phyloP scores from a whole-genome alignment of 2,888 invertebrate genomes.

The Phengaris alcon region DNA sequence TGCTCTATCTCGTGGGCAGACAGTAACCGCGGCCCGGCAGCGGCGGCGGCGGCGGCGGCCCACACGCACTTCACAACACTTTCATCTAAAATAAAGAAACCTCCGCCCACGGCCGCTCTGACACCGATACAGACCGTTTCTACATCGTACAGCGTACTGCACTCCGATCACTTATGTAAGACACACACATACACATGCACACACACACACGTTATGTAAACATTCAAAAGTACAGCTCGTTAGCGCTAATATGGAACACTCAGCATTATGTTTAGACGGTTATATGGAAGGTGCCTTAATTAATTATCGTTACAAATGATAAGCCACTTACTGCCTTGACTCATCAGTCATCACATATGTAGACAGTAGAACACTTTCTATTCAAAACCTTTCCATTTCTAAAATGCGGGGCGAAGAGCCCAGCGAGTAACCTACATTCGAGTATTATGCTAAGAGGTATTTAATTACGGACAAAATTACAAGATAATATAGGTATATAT shows the following conservation, averaged over 20 bases:
- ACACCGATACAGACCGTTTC: slow-evolving; percentile 67
- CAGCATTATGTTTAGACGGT: background rate
- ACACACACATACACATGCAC: slow-evolving; percentile 35
- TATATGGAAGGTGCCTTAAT: background rate
- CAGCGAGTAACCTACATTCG: background rate
- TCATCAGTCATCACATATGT: background rate
- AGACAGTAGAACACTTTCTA: background rate
- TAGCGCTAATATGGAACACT: slow-evolving; percentile 5
- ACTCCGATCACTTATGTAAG: slow-evolving; percentile 61
- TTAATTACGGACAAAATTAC: background rate
- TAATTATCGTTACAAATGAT: background rate
- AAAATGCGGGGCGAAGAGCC: background rate
- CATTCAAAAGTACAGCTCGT: slow-evolving; percentile 9
- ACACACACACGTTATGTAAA: slow-evolving; percentile 34
- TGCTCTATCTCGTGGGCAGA: background rate
- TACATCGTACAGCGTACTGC: slow-evolving; percentile 63
- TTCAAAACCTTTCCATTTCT: background rate
- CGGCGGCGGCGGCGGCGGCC: background rate
- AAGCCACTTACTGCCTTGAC: background rate
- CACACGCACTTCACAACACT: slow-evolving; percentile 52
- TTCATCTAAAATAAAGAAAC: slow-evolving; percentile 66
- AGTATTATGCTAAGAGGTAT: background rate
- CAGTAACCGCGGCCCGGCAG: background rate
- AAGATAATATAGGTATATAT: background rate
- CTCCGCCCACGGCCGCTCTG: slow-evolving; percentile 58